Evolutionary conservation across 1,140 invertebrate genomes (phyloP).

Genomic region (Coptotermes formosanus): DNA sequence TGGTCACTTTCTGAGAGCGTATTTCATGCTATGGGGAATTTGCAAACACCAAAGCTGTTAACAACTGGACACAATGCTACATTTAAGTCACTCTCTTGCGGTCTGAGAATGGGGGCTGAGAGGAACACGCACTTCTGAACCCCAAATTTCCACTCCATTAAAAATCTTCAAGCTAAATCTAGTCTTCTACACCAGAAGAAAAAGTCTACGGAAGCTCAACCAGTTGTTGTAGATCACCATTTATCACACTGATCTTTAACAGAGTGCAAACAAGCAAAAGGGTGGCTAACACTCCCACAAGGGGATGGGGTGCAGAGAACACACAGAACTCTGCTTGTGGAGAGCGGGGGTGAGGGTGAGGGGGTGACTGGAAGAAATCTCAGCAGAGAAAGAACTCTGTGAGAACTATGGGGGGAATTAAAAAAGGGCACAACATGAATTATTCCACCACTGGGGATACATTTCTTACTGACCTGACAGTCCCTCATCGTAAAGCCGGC

Average conservation of each 20-base stretch:
- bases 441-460: constrained; percentile 26
- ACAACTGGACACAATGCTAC: no score
- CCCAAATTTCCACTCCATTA: constrained; percentile 5
- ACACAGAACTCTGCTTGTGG: not conserved
- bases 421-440: constrained; percentile 26
- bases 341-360: no score
- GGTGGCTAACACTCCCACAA: not conserved
- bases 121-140: not conserved
- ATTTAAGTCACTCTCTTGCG: no score
- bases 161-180: not conserved
- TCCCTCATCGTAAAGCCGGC: not conserved
- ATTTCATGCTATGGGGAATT: no score
- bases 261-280: constrained; percentile 15
- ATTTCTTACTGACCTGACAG: not conserved
- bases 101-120: no score
- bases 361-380: no score
- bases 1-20: no score
- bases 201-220: not conserved
- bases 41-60: no score
- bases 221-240: constrained; percentile 15
- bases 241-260: not conserved
- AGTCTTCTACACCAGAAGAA: not conserved
- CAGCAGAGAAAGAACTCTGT: not conserved
- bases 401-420: constrained; percentile 15
- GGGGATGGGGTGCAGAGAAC: not conserved